Conservation (phyloP, 1,140 invertebrate species). For the Caerostris extrusa region DNA sequence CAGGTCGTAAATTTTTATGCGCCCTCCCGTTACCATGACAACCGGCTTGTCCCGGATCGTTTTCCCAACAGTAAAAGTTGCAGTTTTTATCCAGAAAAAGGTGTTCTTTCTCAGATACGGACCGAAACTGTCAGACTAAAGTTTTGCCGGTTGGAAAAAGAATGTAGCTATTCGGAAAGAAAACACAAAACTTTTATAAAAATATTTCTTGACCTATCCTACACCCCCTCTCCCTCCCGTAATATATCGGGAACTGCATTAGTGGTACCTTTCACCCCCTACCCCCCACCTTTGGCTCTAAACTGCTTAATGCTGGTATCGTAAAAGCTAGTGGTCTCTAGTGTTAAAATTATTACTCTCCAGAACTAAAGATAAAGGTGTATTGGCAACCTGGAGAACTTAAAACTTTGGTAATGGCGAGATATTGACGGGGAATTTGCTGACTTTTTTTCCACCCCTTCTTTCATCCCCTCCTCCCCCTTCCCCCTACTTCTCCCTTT, state of each 20-base stretch:
- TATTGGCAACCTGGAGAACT: conserved; percentile 72
- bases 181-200: conserved; percentile 66
- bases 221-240: neutral
- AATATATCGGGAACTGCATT: conserved; percentile 73
- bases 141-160: conserved; percentile 20
- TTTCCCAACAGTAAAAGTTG: conserved; percentile 31
- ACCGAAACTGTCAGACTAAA: neutral
- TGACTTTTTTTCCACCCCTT: neutral
- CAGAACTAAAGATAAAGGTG: conserved; percentile 55
- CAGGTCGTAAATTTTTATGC: conserved; percentile 72
- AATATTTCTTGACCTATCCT: conserved; percentile 56
- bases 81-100: conserved; percentile 46
- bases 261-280: neutral
- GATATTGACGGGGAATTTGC: conserved; percentile 63
- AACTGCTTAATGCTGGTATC: conserved; percentile 61
- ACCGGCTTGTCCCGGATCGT: neutral
- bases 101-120: conserved; percentile 68
- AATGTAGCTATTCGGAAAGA: conserved; percentile 27
- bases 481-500: neutral
- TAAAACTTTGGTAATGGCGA: conserved; percentile 74
- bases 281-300: neutral
- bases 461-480: neutral
- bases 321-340: conserved; percentile 61
- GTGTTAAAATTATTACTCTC: conserved; percentile 72
- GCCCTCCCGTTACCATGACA: conserved; percentile 26